Conservation (phyloP, 2,888 invertebrate genomes). For the Lasius fuliginosus region DNA sequence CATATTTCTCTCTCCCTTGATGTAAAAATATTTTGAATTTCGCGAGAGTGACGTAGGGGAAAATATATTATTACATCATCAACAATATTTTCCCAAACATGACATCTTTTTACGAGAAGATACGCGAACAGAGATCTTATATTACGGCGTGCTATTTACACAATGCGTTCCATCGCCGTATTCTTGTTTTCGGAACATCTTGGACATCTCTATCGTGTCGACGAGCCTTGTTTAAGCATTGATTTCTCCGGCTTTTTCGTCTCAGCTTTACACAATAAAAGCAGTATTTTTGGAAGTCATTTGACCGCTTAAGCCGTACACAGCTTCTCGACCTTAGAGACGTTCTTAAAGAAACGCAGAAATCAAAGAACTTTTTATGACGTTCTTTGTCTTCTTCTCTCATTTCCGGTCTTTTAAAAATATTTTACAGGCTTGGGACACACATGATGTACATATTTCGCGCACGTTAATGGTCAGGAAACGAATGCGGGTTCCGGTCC, state of each 20-base stretch:
- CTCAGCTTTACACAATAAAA: slow-evolving; percentile 11
- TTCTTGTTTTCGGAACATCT: slow-evolving; percentile 42
- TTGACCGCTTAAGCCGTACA: neutral
- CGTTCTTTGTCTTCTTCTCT: neutral
- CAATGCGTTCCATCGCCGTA: slow-evolving; percentile 3
- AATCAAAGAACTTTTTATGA: neutral
- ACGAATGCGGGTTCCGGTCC: slow-evolving; percentile 1
- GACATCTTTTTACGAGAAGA: slow-evolving; percentile 18
- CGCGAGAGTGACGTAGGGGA: neutral
- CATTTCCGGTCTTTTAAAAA: slow-evolving; percentile 1
- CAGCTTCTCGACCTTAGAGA: neutral
- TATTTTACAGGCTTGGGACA: neutral
- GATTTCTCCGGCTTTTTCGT: slow-evolving; percentile 25
- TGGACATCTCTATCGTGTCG: slow-evolving; percentile 18
- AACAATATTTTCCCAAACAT: slow-evolving; percentile 32
- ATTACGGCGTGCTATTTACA: neutral
- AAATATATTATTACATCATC: slow-evolving; percentile 46
- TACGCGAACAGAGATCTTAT: neutral
- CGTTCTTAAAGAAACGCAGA: too few species aligned
- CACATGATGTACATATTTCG: slow-evolving; percentile 21
- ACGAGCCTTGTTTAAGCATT: slow-evolving; percentile 8
- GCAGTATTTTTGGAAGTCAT: slow-evolving; percentile 16
- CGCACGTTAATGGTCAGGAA: slow-evolving; percentile 7
- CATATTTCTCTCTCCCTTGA: slow-evolving; percentile 6
- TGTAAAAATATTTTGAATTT: slow-evolving; percentile 34